Evolutionary conservation across 2,797 vertebrate species (phyloP).

Genomic region (Aplochiton taeniatus): DNA sequence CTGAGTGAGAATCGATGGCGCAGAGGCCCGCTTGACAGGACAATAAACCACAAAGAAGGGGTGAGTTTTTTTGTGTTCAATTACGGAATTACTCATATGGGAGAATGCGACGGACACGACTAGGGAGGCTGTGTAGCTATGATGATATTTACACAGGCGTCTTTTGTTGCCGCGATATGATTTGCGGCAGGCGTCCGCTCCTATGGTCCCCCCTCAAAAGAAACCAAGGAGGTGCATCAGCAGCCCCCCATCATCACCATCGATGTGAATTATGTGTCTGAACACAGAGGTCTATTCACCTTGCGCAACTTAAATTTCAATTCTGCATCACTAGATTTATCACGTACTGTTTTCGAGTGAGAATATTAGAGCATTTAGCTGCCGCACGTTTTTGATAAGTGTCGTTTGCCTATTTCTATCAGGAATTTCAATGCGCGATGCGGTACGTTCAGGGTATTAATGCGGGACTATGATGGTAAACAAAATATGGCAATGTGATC

Average conservation of each 20-base stretch:
- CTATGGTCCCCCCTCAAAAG: constrained; percentile 43
- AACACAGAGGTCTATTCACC: constrained; percentile 51
- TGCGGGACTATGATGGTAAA: constrained; percentile 70
- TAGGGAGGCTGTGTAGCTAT: constrained; percentile 47
- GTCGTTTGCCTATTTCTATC: constrained; percentile 38
- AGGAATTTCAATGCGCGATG: constrained; percentile 58
- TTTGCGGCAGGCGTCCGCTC: constrained; percentile 64
- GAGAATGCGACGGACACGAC: constrained; percentile 43
- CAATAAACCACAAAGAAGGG: constrained; percentile 85
- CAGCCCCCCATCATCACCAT: constrained; percentile 27
- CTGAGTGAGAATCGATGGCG: constrained; percentile 85
- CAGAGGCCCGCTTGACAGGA: constrained; percentile 84
- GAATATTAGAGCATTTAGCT: constrained; percentile 24
- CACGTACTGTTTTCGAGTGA: constrained; percentile 15
- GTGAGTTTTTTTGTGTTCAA: constrained; percentile 74
- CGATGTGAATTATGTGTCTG: constrained; percentile 41
- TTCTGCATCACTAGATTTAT: constrained; percentile 21
- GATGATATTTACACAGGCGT: constrained; percentile 66
- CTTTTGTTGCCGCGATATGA: constrained; percentile 78
- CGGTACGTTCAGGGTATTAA: constrained; percentile 59
- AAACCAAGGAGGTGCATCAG: constrained; percentile 32
- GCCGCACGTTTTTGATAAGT: constrained; percentile 52
- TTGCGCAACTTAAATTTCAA: constrained; percentile 56
- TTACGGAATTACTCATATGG: constrained; percentile 61
- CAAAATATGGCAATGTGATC: constrained; percentile 59